Percentiles rank a stretch among this genome's conserved stretches.
These are phyloP conservation scores for Kryphioiulus occultus DNA, from an alignment of 2,888 invertebrate species.

Conservation along the genomic window DNA sequence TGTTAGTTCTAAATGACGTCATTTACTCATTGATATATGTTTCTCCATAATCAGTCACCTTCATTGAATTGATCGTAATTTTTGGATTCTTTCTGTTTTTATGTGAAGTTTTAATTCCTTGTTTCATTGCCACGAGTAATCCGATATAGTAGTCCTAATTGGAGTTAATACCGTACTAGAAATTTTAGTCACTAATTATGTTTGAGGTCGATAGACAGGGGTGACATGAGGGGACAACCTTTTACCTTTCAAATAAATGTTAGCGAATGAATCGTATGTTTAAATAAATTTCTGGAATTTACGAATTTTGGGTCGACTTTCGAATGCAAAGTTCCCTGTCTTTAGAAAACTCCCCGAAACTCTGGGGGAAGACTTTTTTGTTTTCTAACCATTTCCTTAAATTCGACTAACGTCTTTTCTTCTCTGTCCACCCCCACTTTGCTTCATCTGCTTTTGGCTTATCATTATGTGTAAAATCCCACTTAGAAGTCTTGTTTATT, in stretches of 20 bases:
- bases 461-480: conserved; percentile 17
- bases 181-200: neutral
- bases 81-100: neutral
- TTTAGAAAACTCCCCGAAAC: neutral
- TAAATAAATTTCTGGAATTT: neutral
- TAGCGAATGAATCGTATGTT: neutral
- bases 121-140: neutral
- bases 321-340: neutral
- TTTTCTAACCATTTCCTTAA: neutral
- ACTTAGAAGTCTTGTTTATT: neutral
- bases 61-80: neutral
- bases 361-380: neutral
- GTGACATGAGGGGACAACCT: neutral
- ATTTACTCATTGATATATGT: no score
- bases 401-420: conserved; percentile 9
- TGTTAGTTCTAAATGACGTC: no score
- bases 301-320: neutral
- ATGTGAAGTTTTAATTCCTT: neutral
- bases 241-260: neutral
- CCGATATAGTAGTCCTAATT: neutral
- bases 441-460: conserved; percentile 17
- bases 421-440: neutral
- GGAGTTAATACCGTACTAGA: neutral
- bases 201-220: neutral
- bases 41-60: neutral